Evolutionary conservation across 1,140 invertebrate species (phyloP).

Genomic region (Teleopsis dalmanni): DNA sequence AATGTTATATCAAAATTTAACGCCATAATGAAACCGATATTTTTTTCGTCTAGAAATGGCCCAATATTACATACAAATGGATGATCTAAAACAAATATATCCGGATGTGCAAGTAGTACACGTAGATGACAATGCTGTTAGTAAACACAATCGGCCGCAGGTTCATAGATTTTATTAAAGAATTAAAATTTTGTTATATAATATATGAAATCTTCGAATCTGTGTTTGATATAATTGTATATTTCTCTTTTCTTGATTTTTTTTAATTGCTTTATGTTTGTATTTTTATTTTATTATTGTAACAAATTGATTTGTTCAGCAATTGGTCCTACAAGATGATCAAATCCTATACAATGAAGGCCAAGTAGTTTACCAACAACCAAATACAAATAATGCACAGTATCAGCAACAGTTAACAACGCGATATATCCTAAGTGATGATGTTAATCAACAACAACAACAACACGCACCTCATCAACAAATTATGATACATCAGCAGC

Average conservation of each 20-base stretch:
- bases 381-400: slow-evolving; percentile 21
- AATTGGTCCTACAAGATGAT: slow-evolving; percentile 33
- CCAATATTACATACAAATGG: slow-evolving; percentile 16
- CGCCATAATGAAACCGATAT: no score
- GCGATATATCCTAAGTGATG: slow-evolving; percentile 35
- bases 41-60: slow-evolving; percentile 13
- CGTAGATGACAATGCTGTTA: slow-evolving; percentile 36
- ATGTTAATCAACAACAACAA: slow-evolving; percentile 31
- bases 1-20: no score
- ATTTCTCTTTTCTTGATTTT: background rate
- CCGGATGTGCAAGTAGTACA: slow-evolving; percentile 35
- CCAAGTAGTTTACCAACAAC: slow-evolving; percentile 38
- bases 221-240: background rate
- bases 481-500: slow-evolving; percentile 16
- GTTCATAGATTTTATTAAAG: slow-evolving; percentile 7
- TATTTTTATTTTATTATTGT: background rate
- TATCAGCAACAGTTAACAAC: slow-evolving; percentile 14
- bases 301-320: slow-evolving; percentile 13
- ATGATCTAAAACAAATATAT: slow-evolving; percentile 12
- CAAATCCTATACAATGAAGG: slow-evolving; percentile 37
- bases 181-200: background rate
- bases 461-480: slow-evolving; percentile 29
- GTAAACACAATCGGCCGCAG: slow-evolving; percentile 14
- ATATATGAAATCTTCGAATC: background rate
- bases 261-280: background rate